These are phyloP conservation scores for Diplolepis rosae DNA, from an alignment of 2,888 invertebrate species.

Conservation along the genomic window DNA sequence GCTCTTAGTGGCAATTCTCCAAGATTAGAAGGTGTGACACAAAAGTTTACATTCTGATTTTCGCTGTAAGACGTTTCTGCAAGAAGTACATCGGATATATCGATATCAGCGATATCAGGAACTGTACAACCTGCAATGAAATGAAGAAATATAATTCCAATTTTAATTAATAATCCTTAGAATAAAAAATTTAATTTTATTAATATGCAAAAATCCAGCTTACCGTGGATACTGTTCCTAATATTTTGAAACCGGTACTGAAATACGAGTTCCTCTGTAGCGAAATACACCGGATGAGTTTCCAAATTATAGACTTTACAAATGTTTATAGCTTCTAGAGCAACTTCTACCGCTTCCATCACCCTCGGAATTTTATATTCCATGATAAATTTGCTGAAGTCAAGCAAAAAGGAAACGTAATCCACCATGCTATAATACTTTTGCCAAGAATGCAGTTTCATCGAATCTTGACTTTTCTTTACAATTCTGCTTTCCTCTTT, in stretches of 20 bases:
- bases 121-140: conserved; percentile 13
- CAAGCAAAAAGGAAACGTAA: conserved; percentile 58
- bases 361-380: conserved; percentile 33
- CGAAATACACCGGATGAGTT: conserved; percentile 58
- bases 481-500: conserved; percentile 31
- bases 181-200: too few species aligned
- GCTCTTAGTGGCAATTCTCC: not conserved
- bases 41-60: not conserved
- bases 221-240: not conserved
- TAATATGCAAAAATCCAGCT: not conserved
- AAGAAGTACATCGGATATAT: not conserved
- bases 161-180: not conserved
- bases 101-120: not conserved
- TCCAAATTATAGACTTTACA: conserved; percentile 55
- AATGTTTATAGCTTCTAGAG: conserved; percentile 50
- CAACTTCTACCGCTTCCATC: conserved; percentile 48
- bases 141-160: not conserved
- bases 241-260: conserved; percentile 15
- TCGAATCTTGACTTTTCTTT: conserved; percentile 31
- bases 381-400: conserved; percentile 59
- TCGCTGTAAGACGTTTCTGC: not conserved
- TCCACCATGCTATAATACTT: conserved; percentile 56
- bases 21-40: not conserved
- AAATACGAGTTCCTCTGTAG: conserved; percentile 49
- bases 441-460: conserved; percentile 48